These are phyloP conservation scores for Okamejei kenojei DNA, from an alignment of 2,797 vertebrate species.

Conservation along the genomic window DNA sequence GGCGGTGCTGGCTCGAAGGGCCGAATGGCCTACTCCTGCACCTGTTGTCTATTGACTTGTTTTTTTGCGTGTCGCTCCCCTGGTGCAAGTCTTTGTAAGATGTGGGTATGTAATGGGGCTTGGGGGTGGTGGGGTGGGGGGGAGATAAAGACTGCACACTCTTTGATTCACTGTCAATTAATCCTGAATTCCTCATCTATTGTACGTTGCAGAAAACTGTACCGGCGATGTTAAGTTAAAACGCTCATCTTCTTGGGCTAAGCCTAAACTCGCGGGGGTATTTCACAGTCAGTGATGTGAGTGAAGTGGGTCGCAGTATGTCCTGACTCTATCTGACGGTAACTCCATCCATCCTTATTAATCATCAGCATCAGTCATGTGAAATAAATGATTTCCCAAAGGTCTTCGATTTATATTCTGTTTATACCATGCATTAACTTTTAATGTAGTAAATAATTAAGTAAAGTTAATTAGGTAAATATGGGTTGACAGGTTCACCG, in stretches of 20 bases:
- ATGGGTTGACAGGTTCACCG: conserved; percentile 19
- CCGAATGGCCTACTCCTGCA: too few species aligned
- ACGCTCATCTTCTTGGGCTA: not conserved
- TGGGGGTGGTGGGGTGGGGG: too few species aligned
- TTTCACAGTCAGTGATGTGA: not conserved
- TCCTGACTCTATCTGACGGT: not conserved
- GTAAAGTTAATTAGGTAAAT: conserved; percentile 37
- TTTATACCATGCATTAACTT: conserved; percentile 33
- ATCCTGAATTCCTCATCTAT: not conserved
- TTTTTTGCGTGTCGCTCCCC: not conserved
- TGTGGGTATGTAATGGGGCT: not conserved
- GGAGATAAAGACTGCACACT: not conserved
- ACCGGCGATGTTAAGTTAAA: not conserved
- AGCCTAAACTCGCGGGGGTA: not conserved
- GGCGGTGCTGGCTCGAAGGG: too few species aligned
- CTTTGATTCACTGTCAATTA: conserved; percentile 1
- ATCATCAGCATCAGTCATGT: conserved; percentile 17
- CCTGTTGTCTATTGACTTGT: too few species aligned
- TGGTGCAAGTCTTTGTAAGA: not conserved
- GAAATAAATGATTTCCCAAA: conserved; percentile 31
- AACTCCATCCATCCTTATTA: not conserved
- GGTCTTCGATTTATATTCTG: conserved; percentile 36
- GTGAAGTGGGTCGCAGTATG: not conserved
- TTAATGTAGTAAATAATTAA: conserved; percentile 33
- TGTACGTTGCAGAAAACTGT: not conserved